Evolutionary conservation across 2,797 vertebrate genomes (phyloP).

Genomic region (Myripristis murdjan): DNA sequence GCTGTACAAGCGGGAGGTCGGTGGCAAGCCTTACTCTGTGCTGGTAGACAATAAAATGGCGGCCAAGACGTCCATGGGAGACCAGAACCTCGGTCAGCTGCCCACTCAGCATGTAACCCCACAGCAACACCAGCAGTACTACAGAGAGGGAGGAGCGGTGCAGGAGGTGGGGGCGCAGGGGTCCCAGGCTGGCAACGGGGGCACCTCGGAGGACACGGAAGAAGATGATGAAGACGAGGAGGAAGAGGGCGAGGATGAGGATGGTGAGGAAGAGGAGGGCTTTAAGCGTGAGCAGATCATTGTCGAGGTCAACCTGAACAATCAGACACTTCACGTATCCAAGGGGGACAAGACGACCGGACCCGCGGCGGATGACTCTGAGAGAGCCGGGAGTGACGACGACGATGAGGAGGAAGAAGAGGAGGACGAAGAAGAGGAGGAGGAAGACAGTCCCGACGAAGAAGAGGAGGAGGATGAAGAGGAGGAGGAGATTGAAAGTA

Average conservation of each 20-base stretch:
- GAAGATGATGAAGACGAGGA: conserved; percentile 89
- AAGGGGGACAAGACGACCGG: conserved; percentile 94
- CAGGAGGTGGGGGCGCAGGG: conserved; percentile 62
- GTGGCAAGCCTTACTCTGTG: conserved; percentile 92
- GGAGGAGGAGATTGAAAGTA: conserved; percentile 82
- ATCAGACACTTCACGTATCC: conserved; percentile 98
- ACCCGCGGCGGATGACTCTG: conserved; percentile 83
- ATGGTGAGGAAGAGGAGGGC: conserved; percentile 85
- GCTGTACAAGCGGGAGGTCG: conserved; percentile 92
- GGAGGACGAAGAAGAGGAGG: conserved; percentile 89
- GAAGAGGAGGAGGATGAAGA: conserved; percentile 87
- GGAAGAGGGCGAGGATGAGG: conserved; percentile 83
- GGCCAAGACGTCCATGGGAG: conserved; percentile 84
- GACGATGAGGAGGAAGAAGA: conserved; percentile 87
- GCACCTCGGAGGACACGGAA: conserved; percentile 87
- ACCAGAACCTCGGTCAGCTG: conserved; percentile 79
- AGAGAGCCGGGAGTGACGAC: conserved; percentile 93
- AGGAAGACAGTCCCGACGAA: conserved; percentile 86
- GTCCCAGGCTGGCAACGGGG: conserved; percentile 73
- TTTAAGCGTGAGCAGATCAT: conserved; percentile 99
- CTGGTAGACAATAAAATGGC: conserved; percentile 93
- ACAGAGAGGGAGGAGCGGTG: conserved; percentile 75
- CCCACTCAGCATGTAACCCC: conserved; percentile 60
- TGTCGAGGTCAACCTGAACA: conserved; percentile 99
- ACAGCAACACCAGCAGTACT: conserved; percentile 83